A percentile compares a stretch with the other conserved stretches of the same genome.
Evolutionary conservation across 2,888 invertebrate species (phyloP).

Genomic region (Hedychridium roseum): DNA sequence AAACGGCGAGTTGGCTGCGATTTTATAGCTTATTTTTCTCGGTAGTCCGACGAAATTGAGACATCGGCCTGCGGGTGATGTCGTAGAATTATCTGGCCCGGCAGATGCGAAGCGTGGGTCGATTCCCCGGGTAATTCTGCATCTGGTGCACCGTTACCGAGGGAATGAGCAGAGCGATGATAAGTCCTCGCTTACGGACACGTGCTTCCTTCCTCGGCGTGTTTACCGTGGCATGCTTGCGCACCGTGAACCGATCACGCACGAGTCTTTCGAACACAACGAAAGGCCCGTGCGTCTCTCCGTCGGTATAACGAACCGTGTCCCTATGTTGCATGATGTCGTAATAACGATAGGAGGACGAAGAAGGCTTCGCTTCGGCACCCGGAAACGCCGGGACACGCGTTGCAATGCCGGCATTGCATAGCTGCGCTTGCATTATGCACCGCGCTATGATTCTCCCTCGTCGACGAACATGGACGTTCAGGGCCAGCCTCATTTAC

Average conservation of each 20-base stretch:
- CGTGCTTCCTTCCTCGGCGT: background rate
- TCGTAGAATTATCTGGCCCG: too few species aligned
- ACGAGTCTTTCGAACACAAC: too few species aligned
- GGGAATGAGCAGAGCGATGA: conserved; percentile 22
- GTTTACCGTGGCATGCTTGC: conserved; percentile 5
- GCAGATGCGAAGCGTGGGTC: conserved; percentile 18
- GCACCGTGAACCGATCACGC: background rate
- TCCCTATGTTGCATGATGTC: conserved; percentile 25
- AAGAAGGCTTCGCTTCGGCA: background rate
- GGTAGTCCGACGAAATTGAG: too few species aligned
- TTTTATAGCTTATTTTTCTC: too few species aligned
- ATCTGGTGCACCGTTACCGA: conserved; percentile 35
- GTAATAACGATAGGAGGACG: conserved; percentile 30
- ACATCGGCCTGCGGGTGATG: too few species aligned
- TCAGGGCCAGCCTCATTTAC: too few species aligned
- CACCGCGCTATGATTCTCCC: background rate
- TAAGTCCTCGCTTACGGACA: conserved; percentile 19
- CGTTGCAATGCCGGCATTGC: background rate
- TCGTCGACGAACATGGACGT: too few species aligned
- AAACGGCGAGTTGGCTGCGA: too few species aligned
- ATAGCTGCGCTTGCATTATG: background rate
- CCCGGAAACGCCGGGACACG: conserved; percentile 25
- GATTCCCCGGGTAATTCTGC: conserved; percentile 24
- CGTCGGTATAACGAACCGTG: conserved; percentile 23
- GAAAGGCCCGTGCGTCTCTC: too few species aligned